Conservation (phyloP, 2,113 vertebrate genomes). For the Prionailurus bengalensis region DNA sequence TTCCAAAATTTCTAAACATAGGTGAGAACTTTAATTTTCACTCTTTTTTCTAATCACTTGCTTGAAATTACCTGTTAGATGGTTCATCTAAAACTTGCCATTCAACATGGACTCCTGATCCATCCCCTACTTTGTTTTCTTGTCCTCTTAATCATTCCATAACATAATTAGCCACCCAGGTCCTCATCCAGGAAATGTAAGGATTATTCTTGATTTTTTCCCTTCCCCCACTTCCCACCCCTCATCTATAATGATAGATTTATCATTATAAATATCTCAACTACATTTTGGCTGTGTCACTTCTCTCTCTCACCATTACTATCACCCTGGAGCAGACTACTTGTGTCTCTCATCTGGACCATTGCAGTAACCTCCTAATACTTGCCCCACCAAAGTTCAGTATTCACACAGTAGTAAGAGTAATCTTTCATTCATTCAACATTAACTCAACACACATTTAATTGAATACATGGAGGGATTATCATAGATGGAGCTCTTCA, state of each 20-base stretch:
- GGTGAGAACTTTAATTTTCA: not conserved
- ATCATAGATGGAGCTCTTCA: not conserved
- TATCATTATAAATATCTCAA: not conserved
- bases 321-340: not conserved
- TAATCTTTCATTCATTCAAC: not conserved
- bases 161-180: not conserved
- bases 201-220: not conserved
- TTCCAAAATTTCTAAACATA: slow-evolving; percentile 31
- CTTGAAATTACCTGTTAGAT: not conserved
- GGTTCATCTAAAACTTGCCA: not conserved
- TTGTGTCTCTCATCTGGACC: not conserved
- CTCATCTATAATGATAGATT: not conserved
- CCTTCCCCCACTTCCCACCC: not conserved
- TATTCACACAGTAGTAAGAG: not conserved
- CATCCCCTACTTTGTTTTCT: not conserved
- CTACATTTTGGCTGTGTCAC: not conserved
- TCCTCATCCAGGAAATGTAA: not conserved
- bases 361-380: not conserved
- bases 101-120: not conserved
- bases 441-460: not conserved
- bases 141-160: not conserved
- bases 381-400: not conserved
- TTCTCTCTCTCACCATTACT: not conserved
- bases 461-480: not conserved
- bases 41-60: not conserved